These are phyloP conservation scores for Laticauda laticaudata DNA, from an alignment of 2,113 vertebrate species.

Conservation along the genomic window DNA sequence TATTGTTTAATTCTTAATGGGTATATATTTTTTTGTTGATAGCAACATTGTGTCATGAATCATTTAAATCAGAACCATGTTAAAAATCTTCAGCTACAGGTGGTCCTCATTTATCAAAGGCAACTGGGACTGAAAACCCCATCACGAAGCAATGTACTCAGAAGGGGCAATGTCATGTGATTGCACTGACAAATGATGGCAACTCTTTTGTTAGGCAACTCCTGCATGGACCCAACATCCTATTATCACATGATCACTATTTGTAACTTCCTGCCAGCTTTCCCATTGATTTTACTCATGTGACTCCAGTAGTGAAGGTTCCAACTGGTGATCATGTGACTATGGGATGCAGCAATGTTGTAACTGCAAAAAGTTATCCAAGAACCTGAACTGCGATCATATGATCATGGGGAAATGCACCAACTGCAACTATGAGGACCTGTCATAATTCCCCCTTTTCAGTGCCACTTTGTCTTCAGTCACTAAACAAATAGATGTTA, in stretches of 20 bases:
- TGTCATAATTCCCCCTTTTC: background rate
- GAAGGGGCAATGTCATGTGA: background rate
- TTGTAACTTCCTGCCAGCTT: background rate
- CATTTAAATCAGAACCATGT: background rate
- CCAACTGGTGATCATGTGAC: background rate
- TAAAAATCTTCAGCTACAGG: background rate
- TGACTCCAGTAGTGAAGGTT: background rate
- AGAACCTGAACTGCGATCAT: background rate
- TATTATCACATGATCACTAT: background rate
- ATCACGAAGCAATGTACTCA: background rate
- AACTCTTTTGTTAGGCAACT: background rate
- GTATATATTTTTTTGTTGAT: constrained; percentile 30
- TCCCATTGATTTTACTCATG: background rate
- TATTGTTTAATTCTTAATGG: constrained; percentile 37
- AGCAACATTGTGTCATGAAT: background rate
- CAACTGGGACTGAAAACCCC: background rate
- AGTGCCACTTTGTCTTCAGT: background rate
- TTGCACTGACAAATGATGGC: background rate
- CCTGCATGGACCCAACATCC: background rate
- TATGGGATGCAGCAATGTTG: background rate
- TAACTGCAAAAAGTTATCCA: background rate
- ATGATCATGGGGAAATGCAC: background rate
- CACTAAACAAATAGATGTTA: background rate
- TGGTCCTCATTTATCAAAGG: background rate
- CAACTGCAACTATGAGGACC: background rate